Base-by-base conservation (phyloP, 1,140 invertebrate species). In the Saccostrea glomerata region DNA sequence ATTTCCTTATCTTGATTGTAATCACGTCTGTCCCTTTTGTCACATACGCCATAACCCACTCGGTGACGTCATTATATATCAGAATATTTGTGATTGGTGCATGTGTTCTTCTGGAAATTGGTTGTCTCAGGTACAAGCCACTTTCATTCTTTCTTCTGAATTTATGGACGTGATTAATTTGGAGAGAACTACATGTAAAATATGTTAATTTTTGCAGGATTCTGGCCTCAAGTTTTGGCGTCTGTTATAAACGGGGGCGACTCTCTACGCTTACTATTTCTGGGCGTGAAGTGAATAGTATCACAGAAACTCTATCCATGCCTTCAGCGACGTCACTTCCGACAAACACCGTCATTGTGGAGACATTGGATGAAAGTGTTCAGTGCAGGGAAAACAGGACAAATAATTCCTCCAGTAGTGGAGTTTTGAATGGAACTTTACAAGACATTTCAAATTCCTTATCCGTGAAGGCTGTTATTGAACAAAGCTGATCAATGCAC, bases 11-110 rank as follows among this genome's bases (percentile, higher is more conserved):
- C 7, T 66, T 90, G 15, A n/a, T 89, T 66, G 55, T 88, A 0
- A 88, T 91, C 23, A 86, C 88, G 5, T 89, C 90, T 6, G 47
- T 58, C 30, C 91, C 91, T 20, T 90, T 91, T 36, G 87, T 87
- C 25, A 83, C 91, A 9, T 91, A 90, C 47, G 58, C 90, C 1
- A 82, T 90, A 7, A 88, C 87, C 55, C 89, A 89, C 83, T 86
- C 90, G 13, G 82, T 89, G 7, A 90, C 84, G 23, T 83, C 84
- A 66, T 84, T 84, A 56, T 91, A 92, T 63, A 84, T 90, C 7
- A 73, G 88, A 47, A 82, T 91, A 30, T 70, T 90, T 15, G 82
- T 87, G 56, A 91, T 90, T 63, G 89, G 91, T 15, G 15, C 84
- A 4, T 66, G 87, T 12, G 84, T 91, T 13, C 86, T 91, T 47